Conservation (phyloP, 2,113 vertebrate genomes). For the Lutjanus erythropterus region DNA sequence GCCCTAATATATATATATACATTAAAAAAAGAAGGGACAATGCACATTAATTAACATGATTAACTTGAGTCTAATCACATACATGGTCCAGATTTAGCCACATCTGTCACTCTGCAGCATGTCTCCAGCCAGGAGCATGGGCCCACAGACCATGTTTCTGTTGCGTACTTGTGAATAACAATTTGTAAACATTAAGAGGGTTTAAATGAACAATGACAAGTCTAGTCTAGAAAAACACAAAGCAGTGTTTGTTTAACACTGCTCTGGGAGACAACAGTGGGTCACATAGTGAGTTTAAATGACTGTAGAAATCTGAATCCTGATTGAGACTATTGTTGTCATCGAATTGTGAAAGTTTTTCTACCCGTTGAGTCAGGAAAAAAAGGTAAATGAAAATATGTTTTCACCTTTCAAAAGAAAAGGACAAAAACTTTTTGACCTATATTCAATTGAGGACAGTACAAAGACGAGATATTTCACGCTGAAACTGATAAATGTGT, state of each 20-base stretch:
- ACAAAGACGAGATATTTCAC: too few relatives aligned
- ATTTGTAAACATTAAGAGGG: not conserved
- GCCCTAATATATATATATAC: too few relatives aligned
- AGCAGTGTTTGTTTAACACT: conserved; percentile 29
- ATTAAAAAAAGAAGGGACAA: too few relatives aligned
- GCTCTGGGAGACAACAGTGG: conserved; percentile 20
- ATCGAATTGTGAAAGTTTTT: not conserved
- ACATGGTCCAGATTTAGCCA: too few relatives aligned
- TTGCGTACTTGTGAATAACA: not conserved
- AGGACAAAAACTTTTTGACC: not conserved
- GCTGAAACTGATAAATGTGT: too few relatives aligned
- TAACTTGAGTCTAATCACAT: too few relatives aligned
- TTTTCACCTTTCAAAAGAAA: not conserved
- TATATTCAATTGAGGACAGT: too few relatives aligned
- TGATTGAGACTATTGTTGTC: conserved; percentile 17
- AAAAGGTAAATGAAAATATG: not conserved
- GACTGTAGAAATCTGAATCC: conserved; percentile 34
- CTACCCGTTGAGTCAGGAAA: not conserved
- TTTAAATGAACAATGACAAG: conserved; percentile 23
- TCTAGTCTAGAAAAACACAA: conserved; percentile 7
- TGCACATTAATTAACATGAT: too few relatives aligned
- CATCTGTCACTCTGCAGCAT: too few relatives aligned
- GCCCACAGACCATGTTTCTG: not conserved
- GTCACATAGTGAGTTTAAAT: conserved; percentile 36
- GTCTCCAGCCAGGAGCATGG: not conserved